phyloP scores from a whole-genome alignment of 2,888 invertebrate species.

The Octodonta nipae region DNA sequence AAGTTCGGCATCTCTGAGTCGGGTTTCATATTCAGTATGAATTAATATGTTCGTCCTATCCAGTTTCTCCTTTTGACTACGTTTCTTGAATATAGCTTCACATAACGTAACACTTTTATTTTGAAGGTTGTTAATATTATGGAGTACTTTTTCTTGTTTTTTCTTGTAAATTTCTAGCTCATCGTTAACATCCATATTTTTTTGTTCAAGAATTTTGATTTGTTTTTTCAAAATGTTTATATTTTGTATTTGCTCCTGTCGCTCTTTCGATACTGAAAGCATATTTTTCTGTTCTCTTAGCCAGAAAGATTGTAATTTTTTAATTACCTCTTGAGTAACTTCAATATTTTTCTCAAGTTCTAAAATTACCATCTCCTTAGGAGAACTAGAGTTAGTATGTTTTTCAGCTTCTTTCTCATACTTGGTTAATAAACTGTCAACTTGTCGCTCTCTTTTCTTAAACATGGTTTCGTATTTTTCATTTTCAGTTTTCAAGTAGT shows the following conservation, averaged over 20 bases:
- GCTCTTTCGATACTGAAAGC: constrained; percentile 52
- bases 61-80: constrained; percentile 39
- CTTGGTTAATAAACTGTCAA: constrained; percentile 40
- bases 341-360: constrained; percentile 53
- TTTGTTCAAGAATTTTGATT: constrained; percentile 55
- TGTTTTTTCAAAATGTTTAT: constrained; percentile 59
- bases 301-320: constrained; percentile 60
- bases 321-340: constrained; percentile 46
- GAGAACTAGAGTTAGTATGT: constrained; percentile 35
- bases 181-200: constrained; percentile 53
- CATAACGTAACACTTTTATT: constrained; percentile 45
- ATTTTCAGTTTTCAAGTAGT: constrained; percentile 34
- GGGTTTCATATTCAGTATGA: constrained; percentile 39
- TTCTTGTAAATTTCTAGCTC: constrained; percentile 45
- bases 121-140: constrained; percentile 46
- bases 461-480: constrained; percentile 36
- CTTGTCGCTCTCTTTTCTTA: constrained; percentile 38
- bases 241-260: constrained; percentile 53
- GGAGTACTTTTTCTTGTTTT: constrained; percentile 44
- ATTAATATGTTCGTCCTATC: constrained; percentile 43
- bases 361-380: constrained; percentile 49
- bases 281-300: constrained; percentile 61
- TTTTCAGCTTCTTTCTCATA: constrained; percentile 35
- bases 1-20: constrained; percentile 51
- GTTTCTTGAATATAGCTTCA: constrained; percentile 43